Conservation (phyloP, 2,888 invertebrate species). For the Leucania comma region DNA sequence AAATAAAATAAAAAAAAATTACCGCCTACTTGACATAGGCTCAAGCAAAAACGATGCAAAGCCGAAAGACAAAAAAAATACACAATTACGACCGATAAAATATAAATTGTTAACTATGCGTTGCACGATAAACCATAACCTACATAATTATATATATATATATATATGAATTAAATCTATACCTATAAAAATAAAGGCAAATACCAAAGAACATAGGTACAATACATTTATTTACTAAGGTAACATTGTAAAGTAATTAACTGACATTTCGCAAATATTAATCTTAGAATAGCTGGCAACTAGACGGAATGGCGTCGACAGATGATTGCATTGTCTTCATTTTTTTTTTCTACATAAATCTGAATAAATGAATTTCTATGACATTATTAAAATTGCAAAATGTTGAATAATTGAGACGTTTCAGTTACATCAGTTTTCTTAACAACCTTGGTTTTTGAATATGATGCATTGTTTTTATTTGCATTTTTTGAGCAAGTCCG, state of each 20-base stretch:
- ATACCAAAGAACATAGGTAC: slow-evolving; percentile 43
- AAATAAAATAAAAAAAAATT: no score
- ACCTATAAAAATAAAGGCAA: slow-evolving; percentile 38
- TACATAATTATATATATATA: no score
- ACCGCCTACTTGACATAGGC: no score
- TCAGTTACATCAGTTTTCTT: slow-evolving; percentile 27
- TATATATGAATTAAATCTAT: slow-evolving; percentile 25
- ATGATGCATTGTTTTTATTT: slow-evolving; percentile 38
- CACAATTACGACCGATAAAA: not conserved
- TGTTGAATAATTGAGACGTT: slow-evolving; percentile 47
- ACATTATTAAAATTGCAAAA: slow-evolving; percentile 50
- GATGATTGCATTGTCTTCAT: slow-evolving; percentile 47
- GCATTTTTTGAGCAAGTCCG: slow-evolving; percentile 8
- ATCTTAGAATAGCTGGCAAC: slow-evolving; percentile 17
- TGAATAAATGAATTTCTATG: slow-evolving; percentile 53
- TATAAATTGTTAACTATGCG: not conserved
- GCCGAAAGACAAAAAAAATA: no score
- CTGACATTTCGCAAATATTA: slow-evolving; percentile 47
- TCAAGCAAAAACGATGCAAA: no score
- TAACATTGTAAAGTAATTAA: slow-evolving; percentile 43
- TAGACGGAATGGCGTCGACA: slow-evolving; percentile 55
- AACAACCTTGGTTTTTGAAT: slow-evolving; percentile 27
- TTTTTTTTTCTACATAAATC: slow-evolving; percentile 19
- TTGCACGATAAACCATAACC: slow-evolving; percentile 25
- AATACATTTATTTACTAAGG: slow-evolving; percentile 45